Base-by-base conservation (phyloP, 92 coral and sea anemone species). In the Actinostola sp. region DNA sequence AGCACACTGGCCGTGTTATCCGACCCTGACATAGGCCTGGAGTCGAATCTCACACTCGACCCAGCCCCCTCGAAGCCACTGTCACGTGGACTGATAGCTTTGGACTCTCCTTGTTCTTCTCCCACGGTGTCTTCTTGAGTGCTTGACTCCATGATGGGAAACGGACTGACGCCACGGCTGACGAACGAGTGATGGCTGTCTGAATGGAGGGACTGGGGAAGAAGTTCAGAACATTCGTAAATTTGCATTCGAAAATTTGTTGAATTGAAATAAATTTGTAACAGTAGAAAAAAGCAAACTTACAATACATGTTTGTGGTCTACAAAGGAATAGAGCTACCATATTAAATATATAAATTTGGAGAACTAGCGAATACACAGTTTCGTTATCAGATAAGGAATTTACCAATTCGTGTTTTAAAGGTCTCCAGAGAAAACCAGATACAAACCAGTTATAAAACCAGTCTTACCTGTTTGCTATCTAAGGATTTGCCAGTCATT, bases 21-120 rank as follows among this genome's bases (percentile, higher is more conserved):
- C n/a, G 84, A 21, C 28, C 70, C 79, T 5, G 97, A 83, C 28
- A 56, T 71, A 9, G 97, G 97, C 54, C 97, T 79, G 17, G 95
- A 89, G 39, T 89, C 94, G 66, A 72, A 77, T 66, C 74, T 82
- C 14, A 80, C 76, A 61, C 96, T 89, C 59, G 97, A 90, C 26
- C 87, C 92, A 39, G 88, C 91, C 30, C 92, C 90, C 24, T 86
- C 99, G 61, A 95, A 87, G 28, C 99, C 97, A 61, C 99, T 95
- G 86, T 95, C 99, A 42, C 92, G 88, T 60, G 93, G 88, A 41
- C 89, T 87, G 30, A 79, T 19, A 32, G 61, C 45, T 36, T 66
- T 17, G 67, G 30, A 52, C 15, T 39, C 76, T 35, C 36, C 78
- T 20, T 81, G 80, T 46, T 32, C 78, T 54, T 66, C 84, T 44